phyloP scores from a whole-genome alignment of 2,888 invertebrate genomes.

The Andrena fulva region DNA sequence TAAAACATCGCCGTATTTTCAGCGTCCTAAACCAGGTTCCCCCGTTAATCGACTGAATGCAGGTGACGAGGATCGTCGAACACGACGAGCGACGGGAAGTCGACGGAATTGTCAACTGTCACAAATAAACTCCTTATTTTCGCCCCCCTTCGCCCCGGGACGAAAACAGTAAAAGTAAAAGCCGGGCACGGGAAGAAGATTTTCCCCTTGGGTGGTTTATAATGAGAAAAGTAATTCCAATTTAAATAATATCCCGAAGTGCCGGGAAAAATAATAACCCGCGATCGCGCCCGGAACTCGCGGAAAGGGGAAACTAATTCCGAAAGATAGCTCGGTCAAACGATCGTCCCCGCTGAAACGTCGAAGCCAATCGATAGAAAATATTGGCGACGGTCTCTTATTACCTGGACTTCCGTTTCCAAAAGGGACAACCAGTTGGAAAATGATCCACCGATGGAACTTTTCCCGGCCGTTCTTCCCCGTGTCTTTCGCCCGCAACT shows the following conservation, averaged over 20 bases:
- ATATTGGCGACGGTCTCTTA: conserved; percentile 18
- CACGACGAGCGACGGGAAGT: conserved; percentile 29
- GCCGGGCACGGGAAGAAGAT: conserved; percentile 78
- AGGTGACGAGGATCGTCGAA: conserved; percentile 18
- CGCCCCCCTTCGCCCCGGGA: conserved; percentile 13
- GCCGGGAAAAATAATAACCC: conserved; percentile 81
- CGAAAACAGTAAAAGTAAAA: conserved; percentile 79
- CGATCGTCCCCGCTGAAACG: conserved; percentile 54
- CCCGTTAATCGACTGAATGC: not conserved
- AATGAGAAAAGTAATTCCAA: conserved; percentile 85
- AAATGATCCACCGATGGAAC: conserved; percentile 23
- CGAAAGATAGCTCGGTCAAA: conserved; percentile 64
- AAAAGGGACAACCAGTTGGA: not conserved
- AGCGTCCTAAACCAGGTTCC: too few relatives aligned
- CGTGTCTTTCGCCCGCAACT: not conserved
- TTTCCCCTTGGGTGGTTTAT: conserved; percentile 83
- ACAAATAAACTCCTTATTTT: conserved; percentile 80
- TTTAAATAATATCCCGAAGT: conserved; percentile 83
- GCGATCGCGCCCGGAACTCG: conserved; percentile 73
- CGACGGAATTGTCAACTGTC: conserved; percentile 78
- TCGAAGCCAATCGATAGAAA: conserved; percentile 63
- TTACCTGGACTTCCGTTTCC: conserved; percentile 12
- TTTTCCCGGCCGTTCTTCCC: not conserved
- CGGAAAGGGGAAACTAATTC: conserved; percentile 74
- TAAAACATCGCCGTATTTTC: too few relatives aligned